These are phyloP conservation scores for Choloepus didactylus DNA, from an alignment of 2,797 vertebrate genomes.

Conservation along the genomic window DNA sequence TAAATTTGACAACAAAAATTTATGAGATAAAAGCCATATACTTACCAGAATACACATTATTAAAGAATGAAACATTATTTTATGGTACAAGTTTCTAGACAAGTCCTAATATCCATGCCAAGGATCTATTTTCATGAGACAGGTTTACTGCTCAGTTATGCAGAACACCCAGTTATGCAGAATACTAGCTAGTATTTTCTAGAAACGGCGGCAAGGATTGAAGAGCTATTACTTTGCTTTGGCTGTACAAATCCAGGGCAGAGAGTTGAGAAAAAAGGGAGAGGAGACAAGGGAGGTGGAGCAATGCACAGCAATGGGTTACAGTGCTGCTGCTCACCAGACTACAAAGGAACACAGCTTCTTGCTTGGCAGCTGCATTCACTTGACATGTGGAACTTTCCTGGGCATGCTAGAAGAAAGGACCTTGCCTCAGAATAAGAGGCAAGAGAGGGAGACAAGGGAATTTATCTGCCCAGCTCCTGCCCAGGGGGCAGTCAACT, in stretches of 20 bases:
- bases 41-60: neutral
- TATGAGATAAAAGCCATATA: neutral
- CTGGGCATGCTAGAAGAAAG: neutral
- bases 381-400: neutral
- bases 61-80: neutral
- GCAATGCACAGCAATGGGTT: neutral
- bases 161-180: neutral
- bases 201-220: neutral
- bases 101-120: neutral
- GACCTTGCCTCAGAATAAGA: neutral
- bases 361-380: neutral
- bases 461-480: neutral
- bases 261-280: neutral
- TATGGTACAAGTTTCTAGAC: neutral
- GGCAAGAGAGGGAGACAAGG: neutral
- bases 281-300: neutral
- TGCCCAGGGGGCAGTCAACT: neutral
- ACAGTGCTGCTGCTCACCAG: neutral
- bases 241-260: neutral
- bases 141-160: neutral
- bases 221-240: neutral
- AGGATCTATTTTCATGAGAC: neutral
- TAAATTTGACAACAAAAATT: neutral
- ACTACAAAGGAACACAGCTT: neutral
- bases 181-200: constrained; percentile 24